Conservation (phyloP, 1,140 invertebrate genomes). For the Caenorhabditis latens region DNA sequence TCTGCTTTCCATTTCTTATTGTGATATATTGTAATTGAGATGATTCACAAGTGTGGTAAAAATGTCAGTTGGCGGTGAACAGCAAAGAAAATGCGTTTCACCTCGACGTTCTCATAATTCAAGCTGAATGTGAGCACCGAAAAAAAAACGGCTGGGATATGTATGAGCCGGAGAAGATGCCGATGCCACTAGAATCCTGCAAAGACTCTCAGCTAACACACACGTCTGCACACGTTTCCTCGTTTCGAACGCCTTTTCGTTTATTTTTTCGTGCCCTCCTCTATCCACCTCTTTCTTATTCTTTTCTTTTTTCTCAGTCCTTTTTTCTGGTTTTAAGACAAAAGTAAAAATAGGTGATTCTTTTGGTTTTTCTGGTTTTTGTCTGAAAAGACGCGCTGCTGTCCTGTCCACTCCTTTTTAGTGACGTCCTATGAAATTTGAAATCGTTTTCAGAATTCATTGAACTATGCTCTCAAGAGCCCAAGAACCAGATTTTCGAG, state of each 20-base stretch:
- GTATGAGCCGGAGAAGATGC: not conserved
- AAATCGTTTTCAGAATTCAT: conserved; percentile 48
- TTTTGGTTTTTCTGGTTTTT: not conserved
- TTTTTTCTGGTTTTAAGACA: not conserved
- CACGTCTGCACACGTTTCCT: conserved; percentile 23
- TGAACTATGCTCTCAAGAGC: conserved; percentile 15
- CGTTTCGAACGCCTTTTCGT: conserved; percentile 49
- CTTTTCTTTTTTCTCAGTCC: not conserved
- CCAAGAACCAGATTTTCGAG: not conserved
- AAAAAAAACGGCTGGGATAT: conserved; percentile 47
- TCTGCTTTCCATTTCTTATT: not conserved
- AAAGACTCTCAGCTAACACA: conserved; percentile 8
- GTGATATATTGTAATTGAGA: not conserved
- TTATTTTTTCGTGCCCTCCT: not conserved
- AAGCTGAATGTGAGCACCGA: not conserved
- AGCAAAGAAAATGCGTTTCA: conserved; percentile 16
- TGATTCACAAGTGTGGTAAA: not conserved
- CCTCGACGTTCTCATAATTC: conserved; percentile 23
- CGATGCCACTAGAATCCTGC: not conserved
- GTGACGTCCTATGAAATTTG: conserved; percentile 49
- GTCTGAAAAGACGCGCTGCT: not conserved
- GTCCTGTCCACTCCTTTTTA: not conserved
- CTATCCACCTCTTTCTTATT: not conserved
- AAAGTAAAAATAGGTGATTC: not conserved
- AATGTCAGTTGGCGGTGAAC: not conserved